phyloP scores from a whole-genome alignment of 2,888 invertebrate species.

The Cactoblastis cactorum region DNA sequence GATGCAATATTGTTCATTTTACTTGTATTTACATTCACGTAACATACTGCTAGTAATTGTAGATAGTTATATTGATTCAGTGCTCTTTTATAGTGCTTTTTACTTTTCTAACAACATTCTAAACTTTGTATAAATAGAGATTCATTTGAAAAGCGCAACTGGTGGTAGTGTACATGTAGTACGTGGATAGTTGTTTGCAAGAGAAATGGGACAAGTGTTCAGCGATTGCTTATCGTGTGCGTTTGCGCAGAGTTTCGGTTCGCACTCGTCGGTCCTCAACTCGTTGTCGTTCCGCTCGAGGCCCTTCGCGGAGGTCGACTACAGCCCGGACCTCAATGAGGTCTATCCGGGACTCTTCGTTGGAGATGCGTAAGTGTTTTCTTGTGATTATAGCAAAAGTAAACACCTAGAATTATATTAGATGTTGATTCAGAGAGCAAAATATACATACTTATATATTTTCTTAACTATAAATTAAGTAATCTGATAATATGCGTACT shows the following conservation, averaged over 20 bases:
- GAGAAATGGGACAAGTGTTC: conserved; percentile 40
- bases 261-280: conserved; percentile 59
- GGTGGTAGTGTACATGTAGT: not conserved
- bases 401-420: no score
- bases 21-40: not conserved
- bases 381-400: no score
- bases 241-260: conserved; percentile 60
- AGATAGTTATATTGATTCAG: no score
- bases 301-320: conserved; percentile 52
- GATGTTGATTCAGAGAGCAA: no score
- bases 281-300: conserved; percentile 57
- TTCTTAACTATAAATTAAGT: no score
- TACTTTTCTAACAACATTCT: no score
- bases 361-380: conserved; percentile 84
- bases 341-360: conserved; percentile 87
- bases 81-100: no score
- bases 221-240: conserved; percentile 42
- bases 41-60: no score
- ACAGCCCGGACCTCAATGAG: conserved; percentile 84
- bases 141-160: not conserved
- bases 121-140: no score
- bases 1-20: not conserved
- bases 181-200: not conserved
- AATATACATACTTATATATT: no score
- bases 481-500: no score